Evolutionary conservation across 1,140 invertebrate species (phyloP).

Genomic region (Aradophagus sp.): DNA sequence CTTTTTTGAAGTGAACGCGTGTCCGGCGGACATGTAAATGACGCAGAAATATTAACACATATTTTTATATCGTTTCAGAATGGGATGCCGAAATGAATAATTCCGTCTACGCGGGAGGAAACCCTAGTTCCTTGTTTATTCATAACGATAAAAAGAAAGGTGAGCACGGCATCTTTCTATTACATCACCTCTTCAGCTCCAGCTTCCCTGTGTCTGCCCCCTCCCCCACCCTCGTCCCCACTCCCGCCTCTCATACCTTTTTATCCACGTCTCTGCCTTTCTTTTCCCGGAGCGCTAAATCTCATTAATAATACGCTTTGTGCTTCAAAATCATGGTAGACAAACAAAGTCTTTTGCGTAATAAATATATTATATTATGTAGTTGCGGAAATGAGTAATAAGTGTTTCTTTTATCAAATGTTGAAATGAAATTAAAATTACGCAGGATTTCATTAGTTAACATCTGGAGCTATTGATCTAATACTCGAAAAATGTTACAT

Average conservation of each 20-base stretch:
- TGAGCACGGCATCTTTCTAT: constrained; percentile 52
- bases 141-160: constrained; percentile 75
- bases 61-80: constrained; percentile 62
- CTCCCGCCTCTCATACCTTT: not conserved
- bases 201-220: not conserved
- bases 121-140: constrained; percentile 77
- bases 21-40: too few species aligned
- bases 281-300: constrained; percentile 14
- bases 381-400: too few species aligned
- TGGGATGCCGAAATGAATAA: constrained; percentile 77
- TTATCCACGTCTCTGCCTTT: not conserved
- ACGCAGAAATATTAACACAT: constrained; percentile 32
- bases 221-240: not conserved
- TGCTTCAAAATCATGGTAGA: constrained; percentile 27
- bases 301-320: constrained; percentile 32
- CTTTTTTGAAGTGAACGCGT: too few species aligned
- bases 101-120: constrained; percentile 75
- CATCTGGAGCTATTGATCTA: too few species aligned
- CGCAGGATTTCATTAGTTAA: too few species aligned
- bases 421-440: too few species aligned
- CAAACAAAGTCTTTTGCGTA: constrained; percentile 22
- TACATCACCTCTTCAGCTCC: constrained; percentile 12
- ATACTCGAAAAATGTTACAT: too few species aligned
- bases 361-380: too few species aligned
- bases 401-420: too few species aligned